These are phyloP conservation scores for Boleophthalmus pectinirostris DNA, from an alignment of 2,113 vertebrate genomes.

Conservation along the genomic window DNA sequence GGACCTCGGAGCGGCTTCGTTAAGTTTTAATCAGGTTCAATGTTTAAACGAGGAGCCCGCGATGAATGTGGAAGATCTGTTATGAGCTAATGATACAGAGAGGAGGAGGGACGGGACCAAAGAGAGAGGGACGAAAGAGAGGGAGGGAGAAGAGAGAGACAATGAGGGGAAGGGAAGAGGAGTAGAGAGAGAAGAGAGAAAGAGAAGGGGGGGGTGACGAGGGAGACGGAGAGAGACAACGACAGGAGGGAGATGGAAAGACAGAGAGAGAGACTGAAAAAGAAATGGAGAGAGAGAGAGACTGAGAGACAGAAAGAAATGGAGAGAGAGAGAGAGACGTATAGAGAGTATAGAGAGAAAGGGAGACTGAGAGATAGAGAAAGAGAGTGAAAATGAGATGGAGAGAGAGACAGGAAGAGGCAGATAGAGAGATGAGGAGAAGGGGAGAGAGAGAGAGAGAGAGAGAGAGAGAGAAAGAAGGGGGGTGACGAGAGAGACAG, in stretches of 20 bases:
- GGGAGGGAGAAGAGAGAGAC: conserved; percentile 41
- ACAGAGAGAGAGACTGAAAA: neutral
- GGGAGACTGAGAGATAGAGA: too few relatives aligned
- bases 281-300: conserved; percentile 10
- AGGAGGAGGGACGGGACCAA: neutral
- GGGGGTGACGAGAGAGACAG: too few relatives aligned
- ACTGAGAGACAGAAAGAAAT: too few relatives aligned
- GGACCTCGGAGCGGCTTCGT: conserved; percentile 55
- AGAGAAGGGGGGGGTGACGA: neutral
- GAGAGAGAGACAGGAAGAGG: too few relatives aligned
- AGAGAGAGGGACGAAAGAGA: conserved; percentile 38
- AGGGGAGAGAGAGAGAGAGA: too few relatives aligned
- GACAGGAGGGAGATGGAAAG: neutral
- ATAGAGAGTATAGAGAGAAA: too few relatives aligned
- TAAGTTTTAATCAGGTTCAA: conserved; percentile 74
- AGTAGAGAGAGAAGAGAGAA: neutral
- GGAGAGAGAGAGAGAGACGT: too few relatives aligned
- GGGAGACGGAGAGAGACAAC: too few relatives aligned
- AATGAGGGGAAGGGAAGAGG: conserved; percentile 2
- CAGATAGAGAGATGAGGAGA: too few relatives aligned
- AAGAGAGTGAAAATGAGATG: too few relatives aligned
- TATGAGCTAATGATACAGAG: conserved; percentile 73
- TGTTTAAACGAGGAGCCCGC: conserved; percentile 73
- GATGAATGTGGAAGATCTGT: conserved; percentile 76
- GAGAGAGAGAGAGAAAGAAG: too few relatives aligned